Percentiles rank a stretch among this genome's conserved stretches.
Evolutionary conservation across 1,140 invertebrate genomes (phyloP).

Genomic region (Microplitis mediator): DNA sequence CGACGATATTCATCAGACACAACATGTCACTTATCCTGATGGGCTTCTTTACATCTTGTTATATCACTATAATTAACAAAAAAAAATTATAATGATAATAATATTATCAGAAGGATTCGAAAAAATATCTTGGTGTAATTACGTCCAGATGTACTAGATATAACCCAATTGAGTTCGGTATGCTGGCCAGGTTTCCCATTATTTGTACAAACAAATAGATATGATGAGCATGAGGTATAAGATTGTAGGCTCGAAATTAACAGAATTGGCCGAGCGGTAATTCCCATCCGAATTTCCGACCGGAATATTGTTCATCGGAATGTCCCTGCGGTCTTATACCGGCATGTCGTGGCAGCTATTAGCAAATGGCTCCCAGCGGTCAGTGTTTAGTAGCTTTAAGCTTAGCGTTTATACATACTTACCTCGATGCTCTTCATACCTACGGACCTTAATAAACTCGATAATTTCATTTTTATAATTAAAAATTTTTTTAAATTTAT

Average conservation of each 20-base stretch:
- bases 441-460: not conserved
- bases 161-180: too few species aligned
- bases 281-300: constrained; percentile 48
- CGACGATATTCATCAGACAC: constrained; percentile 29
- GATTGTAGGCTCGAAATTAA: constrained; percentile 32
- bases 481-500: too few species aligned
- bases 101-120: too few species aligned
- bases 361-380: constrained; percentile 55
- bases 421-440: constrained; percentile 2
- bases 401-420: constrained; percentile 27
- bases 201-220: too few species aligned
- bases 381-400: constrained; percentile 47
- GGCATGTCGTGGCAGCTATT: constrained; percentile 53
- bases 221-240: not conserved
- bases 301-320: constrained; percentile 49
- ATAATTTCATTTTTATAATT: too few species aligned
- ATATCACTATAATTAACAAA: too few species aligned
- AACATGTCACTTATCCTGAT: not conserved
- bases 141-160: too few species aligned
- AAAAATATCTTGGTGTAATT: too few species aligned
- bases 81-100: too few species aligned
- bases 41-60: not conserved
- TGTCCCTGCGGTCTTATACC: constrained; percentile 54
- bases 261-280: constrained; percentile 40
- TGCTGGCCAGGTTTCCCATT: too few species aligned